Evolutionary conservation across 2,113 vertebrate genomes (phyloP).

Genomic region (Cyprinodon tularosa): DNA sequence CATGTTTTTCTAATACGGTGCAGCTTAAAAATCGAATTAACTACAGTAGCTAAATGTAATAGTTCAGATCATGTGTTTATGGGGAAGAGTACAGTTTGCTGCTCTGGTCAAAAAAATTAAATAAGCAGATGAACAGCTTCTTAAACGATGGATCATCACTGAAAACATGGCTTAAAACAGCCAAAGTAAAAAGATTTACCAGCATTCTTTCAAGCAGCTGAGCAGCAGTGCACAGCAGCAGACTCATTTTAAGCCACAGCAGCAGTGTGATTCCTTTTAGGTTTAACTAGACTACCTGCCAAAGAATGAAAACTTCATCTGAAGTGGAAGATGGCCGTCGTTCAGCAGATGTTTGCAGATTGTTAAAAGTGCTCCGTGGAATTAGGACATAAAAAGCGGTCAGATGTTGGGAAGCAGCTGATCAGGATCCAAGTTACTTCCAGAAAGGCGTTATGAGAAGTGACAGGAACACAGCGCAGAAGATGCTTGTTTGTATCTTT

Average conservation of each 20-base stretch:
- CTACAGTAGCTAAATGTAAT: too few species aligned
- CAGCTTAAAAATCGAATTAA: too few species aligned
- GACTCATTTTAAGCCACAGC: not conserved
- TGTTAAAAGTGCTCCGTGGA: not conserved
- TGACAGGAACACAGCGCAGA: not conserved
- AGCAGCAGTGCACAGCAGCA: not conserved
- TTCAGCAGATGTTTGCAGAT: not conserved
- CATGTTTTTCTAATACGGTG: not conserved
- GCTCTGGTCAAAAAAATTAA: too few species aligned
- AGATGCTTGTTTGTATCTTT: not conserved
- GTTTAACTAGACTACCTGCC: not conserved
- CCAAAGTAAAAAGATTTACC: not conserved
- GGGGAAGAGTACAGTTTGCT: too few species aligned
- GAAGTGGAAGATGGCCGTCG: not conserved
- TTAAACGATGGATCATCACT: not conserved
- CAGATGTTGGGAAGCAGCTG: not conserved
- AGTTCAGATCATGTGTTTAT: too few species aligned
- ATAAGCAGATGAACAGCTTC: not conserved
- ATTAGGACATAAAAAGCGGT: not conserved
- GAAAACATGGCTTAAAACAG: not conserved
- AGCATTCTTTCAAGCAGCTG: not conserved
- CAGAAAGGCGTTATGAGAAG: not conserved
- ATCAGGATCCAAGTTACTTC: slow-evolving; percentile 1
- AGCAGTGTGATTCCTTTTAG: not conserved
- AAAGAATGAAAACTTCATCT: not conserved